These are phyloP conservation scores for Anableps anableps DNA, from an alignment of 2,797 vertebrate genomes.

Conservation along the genomic window DNA sequence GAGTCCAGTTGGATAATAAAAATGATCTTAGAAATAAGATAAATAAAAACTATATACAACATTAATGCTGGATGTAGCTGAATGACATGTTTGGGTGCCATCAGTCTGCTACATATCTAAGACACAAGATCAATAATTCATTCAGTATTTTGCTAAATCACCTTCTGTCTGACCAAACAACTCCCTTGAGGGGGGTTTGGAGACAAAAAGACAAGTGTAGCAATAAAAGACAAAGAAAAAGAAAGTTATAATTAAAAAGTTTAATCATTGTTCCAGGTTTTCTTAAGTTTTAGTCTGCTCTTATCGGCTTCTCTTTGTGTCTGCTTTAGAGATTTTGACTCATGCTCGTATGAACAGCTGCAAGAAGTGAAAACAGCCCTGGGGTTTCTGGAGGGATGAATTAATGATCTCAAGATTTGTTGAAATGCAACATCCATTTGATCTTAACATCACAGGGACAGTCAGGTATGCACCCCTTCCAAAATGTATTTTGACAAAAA, in stretches of 20 bases:
- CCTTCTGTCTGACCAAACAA: conserved; percentile 46
- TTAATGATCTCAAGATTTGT: neutral
- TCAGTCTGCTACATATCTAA: conserved; percentile 57
- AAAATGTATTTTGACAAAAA: neutral
- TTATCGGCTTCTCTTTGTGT: conserved; percentile 9
- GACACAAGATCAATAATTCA: conserved; percentile 77
- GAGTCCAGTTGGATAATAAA: neutral
- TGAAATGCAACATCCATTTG: neutral
- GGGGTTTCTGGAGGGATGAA: conserved; percentile 8
- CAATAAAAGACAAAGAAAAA: conserved; percentile 1
- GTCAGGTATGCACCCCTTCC: neutral
- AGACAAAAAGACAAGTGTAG: conserved; percentile 14
- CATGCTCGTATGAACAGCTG: neutral
- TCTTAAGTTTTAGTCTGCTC: neutral
- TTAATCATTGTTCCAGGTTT: neutral
- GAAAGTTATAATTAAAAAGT: conserved; percentile 9
- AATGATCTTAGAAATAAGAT: conserved; percentile 1
- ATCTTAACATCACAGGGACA: neutral
- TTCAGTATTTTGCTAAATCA: conserved; percentile 59
- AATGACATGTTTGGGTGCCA: conserved; percentile 55
- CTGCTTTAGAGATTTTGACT: neutral
- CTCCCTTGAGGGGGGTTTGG: conserved; percentile 28
- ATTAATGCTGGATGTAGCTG: conserved; percentile 28
- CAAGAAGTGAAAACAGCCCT: neutral
- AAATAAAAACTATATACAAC: neutral